Percentiles rank a stretch among this genome's conserved stretches.
phyloP scores from a whole-genome alignment of 2,888 invertebrate species.

The Parnassius smintheus region DNA sequence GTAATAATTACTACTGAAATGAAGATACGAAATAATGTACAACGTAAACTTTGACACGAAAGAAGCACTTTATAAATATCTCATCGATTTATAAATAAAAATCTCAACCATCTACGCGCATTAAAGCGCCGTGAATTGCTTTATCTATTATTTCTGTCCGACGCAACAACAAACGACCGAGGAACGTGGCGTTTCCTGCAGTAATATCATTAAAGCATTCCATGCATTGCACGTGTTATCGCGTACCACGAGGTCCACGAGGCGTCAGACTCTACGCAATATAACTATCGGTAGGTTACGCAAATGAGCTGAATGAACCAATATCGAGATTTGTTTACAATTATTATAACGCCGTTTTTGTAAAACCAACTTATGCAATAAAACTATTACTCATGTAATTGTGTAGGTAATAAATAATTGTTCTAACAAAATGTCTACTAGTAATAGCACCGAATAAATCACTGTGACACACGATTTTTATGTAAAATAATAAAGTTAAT shows the following conservation, averaged over 20 bases:
- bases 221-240: slow-evolving; percentile 5
- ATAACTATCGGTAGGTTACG: slow-evolving; percentile 17
- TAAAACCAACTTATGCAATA: background rate
- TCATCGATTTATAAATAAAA: slow-evolving; percentile 2
- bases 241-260: slow-evolving; percentile 3
- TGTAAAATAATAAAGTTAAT: no score
- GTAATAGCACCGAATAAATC: no score
- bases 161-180: background rate
- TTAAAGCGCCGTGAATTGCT: slow-evolving; percentile 7
- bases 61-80: slow-evolving; percentile 7
- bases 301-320: slow-evolving; percentile 18
- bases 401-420: no score
- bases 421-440: no score
- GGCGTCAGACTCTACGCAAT: slow-evolving; percentile 3
- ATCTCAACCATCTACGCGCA: background rate
- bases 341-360: slow-evolving; percentile 5
- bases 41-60: slow-evolving; percentile 7
- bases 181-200: background rate
- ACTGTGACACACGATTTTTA: no score
- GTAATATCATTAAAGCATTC: slow-evolving; percentile 2
- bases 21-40: background rate
- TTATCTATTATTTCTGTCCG: slow-evolving; percentile 9
- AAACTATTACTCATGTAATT: no score
- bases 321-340: slow-evolving; percentile 21
- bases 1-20: no score